A percentile compares a stretch with the other conserved stretches of the same genome.
Evolutionary conservation across 2,113 vertebrate species (phyloP).

Genomic region (Muntiacus muntjak): DNA sequence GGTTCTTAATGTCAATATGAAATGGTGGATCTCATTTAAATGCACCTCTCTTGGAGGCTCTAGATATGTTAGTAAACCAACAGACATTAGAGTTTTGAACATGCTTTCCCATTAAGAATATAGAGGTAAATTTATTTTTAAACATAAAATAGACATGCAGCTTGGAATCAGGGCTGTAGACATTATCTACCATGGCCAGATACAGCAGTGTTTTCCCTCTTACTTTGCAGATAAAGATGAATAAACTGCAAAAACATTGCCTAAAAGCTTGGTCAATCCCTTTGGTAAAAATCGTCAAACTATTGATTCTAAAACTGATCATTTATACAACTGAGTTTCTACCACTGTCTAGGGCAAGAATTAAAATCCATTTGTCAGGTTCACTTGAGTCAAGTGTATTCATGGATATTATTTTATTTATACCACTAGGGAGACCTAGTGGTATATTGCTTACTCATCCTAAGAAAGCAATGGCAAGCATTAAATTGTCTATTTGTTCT

Average conservation of each 20-base stretch:
- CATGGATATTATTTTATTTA: not conserved
- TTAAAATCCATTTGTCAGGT: not conserved
- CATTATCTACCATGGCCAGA: not conserved
- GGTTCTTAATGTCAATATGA: constrained; percentile 11
- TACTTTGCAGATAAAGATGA: not conserved
- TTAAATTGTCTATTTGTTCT: not conserved
- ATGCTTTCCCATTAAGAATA: not conserved
- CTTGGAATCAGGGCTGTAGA: not conserved
- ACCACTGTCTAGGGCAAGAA: not conserved
- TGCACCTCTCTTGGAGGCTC: not conserved
- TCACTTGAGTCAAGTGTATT: not conserved
- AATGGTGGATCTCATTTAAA: not conserved
- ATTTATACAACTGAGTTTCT: not conserved
- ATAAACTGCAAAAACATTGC: not conserved
- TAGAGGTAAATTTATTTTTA: not conserved
- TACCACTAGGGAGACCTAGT: not conserved
- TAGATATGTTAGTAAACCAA: not conserved
- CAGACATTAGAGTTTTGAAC: not conserved
- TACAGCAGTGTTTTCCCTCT: not conserved
- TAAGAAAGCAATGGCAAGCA: not conserved
- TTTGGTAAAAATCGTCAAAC: not conserved
- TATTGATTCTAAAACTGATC: not conserved
- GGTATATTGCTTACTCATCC: not conserved
- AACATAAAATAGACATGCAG: not conserved
- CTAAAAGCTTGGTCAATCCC: not conserved